These are phyloP conservation scores for Ceratosolen fusciceps DNA, from an alignment of 1,140 invertebrate species.

Conservation along the genomic window DNA sequence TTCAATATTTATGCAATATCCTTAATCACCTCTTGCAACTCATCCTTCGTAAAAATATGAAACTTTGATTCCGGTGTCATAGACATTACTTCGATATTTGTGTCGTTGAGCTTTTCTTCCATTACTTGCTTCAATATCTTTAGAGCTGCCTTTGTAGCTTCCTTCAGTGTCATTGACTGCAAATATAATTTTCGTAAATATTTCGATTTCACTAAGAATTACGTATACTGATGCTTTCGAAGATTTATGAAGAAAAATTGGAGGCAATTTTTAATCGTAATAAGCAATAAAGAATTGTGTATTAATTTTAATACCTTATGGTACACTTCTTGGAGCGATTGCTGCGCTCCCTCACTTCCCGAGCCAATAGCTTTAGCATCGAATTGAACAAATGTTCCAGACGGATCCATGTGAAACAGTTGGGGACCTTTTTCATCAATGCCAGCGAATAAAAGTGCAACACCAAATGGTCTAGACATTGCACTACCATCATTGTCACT, in stretches of 20 bases:
- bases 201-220: too few species aligned
- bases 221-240: too few species aligned
- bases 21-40: slow-evolving; percentile 92
- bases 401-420: slow-evolving; percentile 98
- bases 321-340: slow-evolving; percentile 91
- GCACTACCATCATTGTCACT: slow-evolving; percentile 95
- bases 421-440: slow-evolving; percentile 90
- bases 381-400: slow-evolving; percentile 96
- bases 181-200: slow-evolving; percentile 61
- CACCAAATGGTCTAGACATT: slow-evolving; percentile 99
- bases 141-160: slow-evolving; percentile 92
- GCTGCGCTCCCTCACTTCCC: slow-evolving; percentile 98
- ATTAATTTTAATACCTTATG: slow-evolving; percentile 77
- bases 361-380: slow-evolving; percentile 99
- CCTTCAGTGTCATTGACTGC: slow-evolving; percentile 95
- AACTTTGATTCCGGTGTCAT: slow-evolving; percentile 89
- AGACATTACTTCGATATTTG: slow-evolving; percentile 97
- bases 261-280: not conserved
- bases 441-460: slow-evolving; percentile 93
- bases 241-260: too few species aligned
- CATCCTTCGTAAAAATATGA: slow-evolving; percentile 91
- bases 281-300: not conserved
- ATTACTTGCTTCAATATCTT: slow-evolving; percentile 99
- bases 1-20: slow-evolving; percentile 76
- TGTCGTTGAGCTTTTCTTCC: slow-evolving; percentile 98